phyloP scores from a whole-genome alignment of 2,113 vertebrate species.

The Arothron firmamentum region DNA sequence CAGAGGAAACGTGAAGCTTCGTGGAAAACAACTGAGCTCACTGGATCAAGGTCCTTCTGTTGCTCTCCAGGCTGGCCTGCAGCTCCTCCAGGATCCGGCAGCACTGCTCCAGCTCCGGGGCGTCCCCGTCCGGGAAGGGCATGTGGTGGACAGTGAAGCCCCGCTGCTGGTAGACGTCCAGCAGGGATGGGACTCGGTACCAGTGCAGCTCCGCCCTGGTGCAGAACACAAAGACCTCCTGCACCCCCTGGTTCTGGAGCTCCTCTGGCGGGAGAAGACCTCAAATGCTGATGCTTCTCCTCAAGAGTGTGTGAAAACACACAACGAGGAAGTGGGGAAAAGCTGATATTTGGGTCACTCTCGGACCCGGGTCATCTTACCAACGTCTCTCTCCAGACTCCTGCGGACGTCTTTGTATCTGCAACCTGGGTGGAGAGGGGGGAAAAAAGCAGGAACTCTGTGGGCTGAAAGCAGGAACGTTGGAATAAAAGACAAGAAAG shows the following conservation, averaged over 20 bases:
- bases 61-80: slow-evolving; percentile 75
- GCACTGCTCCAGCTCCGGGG: slow-evolving; percentile 80
- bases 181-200: slow-evolving; percentile 84
- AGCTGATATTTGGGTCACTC: neutral
- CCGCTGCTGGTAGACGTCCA: slow-evolving; percentile 76
- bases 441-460: neutral
- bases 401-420: slow-evolving; percentile 85
- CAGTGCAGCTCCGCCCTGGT: slow-evolving; percentile 84
- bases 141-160: slow-evolving; percentile 81
- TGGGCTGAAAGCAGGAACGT: neutral
- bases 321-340: neutral
- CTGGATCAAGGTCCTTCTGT: slow-evolving; percentile 83
- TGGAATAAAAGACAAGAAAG: neutral
- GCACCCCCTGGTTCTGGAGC: slow-evolving; percentile 79
- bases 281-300: neutral
- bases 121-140: slow-evolving; percentile 80
- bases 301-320: neutral
- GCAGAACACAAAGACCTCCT: slow-evolving; percentile 89
- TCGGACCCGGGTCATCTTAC: slow-evolving; percentile 57
- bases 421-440: slow-evolving; percentile 75
- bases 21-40: slow-evolving; percentile 64
- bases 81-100: slow-evolving; percentile 81
- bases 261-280: slow-evolving; percentile 72
- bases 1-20: neutral
- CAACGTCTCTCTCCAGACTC: slow-evolving; percentile 83